These are phyloP conservation scores for Bombycilla garrulus DNA, from an alignment of 2,113 vertebrate species.

Conservation along the genomic window DNA sequence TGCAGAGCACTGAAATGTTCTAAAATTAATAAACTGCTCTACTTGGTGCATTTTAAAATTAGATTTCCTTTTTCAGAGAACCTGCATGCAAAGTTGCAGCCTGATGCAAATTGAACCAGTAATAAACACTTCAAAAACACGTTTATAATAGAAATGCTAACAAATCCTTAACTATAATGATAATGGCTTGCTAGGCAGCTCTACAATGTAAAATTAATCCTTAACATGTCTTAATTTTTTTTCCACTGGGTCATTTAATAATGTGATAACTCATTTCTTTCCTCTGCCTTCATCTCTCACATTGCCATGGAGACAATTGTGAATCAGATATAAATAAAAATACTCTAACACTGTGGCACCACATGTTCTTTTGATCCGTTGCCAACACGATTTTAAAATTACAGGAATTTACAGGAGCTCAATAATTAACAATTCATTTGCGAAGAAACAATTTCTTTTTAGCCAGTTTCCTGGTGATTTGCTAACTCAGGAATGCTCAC, in stretches of 20 bases:
- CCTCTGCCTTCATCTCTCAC: constrained; percentile 59
- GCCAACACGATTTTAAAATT: constrained; percentile 55
- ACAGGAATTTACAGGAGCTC: constrained; percentile 45
- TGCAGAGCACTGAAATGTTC: background rate
- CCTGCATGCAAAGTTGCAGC: constrained; percentile 16
- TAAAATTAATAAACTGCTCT: constrained; percentile 30
- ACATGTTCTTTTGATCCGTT: constrained; percentile 63
- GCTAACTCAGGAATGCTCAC: constrained; percentile 9
- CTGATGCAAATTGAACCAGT: background rate
- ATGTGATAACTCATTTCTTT: constrained; percentile 52
- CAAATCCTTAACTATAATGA: constrained; percentile 31
- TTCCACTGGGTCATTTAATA: constrained; percentile 67
- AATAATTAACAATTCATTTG: constrained; percentile 33
- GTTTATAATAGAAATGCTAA: constrained; percentile 30
- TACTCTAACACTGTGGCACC: constrained; percentile 70
- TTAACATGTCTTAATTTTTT: constrained; percentile 47
- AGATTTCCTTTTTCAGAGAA: background rate
- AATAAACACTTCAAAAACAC: background rate
- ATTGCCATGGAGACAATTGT: constrained; percentile 76
- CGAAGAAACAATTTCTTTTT: background rate
- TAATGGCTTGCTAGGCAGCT: constrained; percentile 37
- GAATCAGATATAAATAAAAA: constrained; percentile 82
- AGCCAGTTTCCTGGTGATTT: background rate
- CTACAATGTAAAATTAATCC: constrained; percentile 49
- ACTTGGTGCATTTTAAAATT: background rate